Base-by-base conservation (phyloP, 2,797 vertebrate genomes). In the Petrocephalus schoutedeni region DNA sequence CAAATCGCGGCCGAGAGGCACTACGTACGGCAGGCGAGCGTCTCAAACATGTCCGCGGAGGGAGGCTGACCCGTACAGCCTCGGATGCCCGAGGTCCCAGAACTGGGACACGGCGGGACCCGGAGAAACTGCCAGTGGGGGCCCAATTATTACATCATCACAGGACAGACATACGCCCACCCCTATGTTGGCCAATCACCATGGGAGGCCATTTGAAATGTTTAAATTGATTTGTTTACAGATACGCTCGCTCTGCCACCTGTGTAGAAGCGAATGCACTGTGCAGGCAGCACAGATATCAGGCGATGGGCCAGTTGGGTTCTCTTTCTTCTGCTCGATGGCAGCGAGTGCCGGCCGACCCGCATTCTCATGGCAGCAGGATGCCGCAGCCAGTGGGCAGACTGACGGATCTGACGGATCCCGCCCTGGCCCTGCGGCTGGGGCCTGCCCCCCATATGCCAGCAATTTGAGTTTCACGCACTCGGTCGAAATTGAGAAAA, bases 321-420 rank as follows among this genome's bases (percentile, higher is more conserved):
- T 80, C 87, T 86, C 87, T 86, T 90, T 91, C 92, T 90, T 90
- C 90, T 91, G 91, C 92, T 92, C 49, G 85, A 90, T 92, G 89
- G 92, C 90, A 91, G 91, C 91, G 92, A 90, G 86, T 87, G 89
- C 87, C 87, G 87, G 88, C 90, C 91, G 90, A 93, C 93, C 91
- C 91, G 92, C 87, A 91, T 90, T 90, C 92, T 92, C 89, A 88
- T 89, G 92, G 92, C 90, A 89, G 87, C 80, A 84, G 91, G 90
- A 83, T 57, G 83, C 59, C 5, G 16, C 67, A 3, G 4, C 36
- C 74, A 80, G 89, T 74, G 87, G 80, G 88, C 87, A 91, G 92
- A 91, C 88, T 89, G 90, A 91, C 85, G 90, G 91, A 91, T 90
- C 87, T 91, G 90, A 93, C 92, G 92, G 91, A 90, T 16, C 12